Evolutionary conservation across 2,888 invertebrate genomes (phyloP), one percentile per base, ranked within the genome.

Genomic region (Apamea sordens): DNA sequence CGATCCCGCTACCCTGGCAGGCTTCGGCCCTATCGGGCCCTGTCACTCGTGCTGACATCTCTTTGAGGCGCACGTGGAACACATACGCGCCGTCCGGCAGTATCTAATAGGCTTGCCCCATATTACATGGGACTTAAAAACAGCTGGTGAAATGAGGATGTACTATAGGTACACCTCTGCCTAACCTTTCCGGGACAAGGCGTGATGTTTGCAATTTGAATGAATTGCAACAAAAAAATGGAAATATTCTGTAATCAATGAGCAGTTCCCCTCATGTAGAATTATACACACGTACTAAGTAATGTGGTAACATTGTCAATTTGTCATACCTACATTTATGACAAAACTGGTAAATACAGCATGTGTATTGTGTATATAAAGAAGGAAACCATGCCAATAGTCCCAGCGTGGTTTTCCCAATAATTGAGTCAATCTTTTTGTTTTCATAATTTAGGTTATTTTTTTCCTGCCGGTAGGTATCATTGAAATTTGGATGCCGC

Each of bases 361-460:
- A n/a, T 32, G 21, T 11, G 11, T 73, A 28, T 73, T 15, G 8
- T 73, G 0, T 28, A 18, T 59, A 32, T 70, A 65, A 0, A 69
- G 28, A 65, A 65, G 72, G 69, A 70, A 76, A 83, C 13, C 13
- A n/a, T 68, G 32, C 21, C 2, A 65, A 76, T 47, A 53, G 47
- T 56, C 41, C 41, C 7, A 63, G 28, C 28, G 47, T 15, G 83
- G 53, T 65, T 77, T 86, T 64, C 50, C 83, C 83, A 86, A 59
- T 50, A 41, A 70, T 44, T 65, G n/a, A 67, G 36, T 61, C 56
- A 75, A 81, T 56, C 13, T 50, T 65, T 61, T 71, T 56, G 67
- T n/a, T 81, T 63, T 74, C 41, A 18, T 59, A 0, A 65, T 53
- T 70, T 50, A 5, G 13, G 6, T 41, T 7, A 59, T 71, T 50